Evolutionary conservation across 2,113 vertebrate species (phyloP).

Genomic region (Morone saxatilis): DNA sequence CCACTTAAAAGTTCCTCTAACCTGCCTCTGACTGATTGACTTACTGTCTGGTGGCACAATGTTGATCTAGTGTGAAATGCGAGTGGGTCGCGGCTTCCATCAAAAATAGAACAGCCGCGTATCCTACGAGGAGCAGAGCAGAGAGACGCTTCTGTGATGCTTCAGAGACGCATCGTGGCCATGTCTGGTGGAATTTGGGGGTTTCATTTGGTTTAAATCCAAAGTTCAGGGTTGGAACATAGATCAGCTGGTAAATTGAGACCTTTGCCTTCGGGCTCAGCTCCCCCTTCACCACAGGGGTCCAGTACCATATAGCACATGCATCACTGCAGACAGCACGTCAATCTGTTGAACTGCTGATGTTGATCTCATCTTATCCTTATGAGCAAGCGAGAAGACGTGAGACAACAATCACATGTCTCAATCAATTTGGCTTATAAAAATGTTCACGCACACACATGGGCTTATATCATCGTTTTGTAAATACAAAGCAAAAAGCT

Average conservation of each 20-base stretch:
- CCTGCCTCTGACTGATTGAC: too few species aligned
- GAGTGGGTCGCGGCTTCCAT: too few species aligned
- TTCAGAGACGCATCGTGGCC: too few species aligned
- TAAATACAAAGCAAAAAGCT: slow-evolving; percentile 13
- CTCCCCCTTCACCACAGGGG: too few species aligned
- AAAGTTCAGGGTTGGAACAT: not conserved
- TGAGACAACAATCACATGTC: not conserved
- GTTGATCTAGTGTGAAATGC: too few species aligned
- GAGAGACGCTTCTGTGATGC: too few species aligned
- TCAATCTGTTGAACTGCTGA: not conserved
- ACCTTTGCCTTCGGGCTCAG: not conserved
- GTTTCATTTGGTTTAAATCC: too few species aligned
- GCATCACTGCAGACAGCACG: not conserved
- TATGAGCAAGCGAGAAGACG: not conserved
- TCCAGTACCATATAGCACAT: not conserved
- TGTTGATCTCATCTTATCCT: not conserved
- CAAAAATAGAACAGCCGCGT: too few species aligned
- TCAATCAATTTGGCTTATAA: not conserved
- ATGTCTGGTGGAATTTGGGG: too few species aligned
- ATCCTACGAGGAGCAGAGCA: too few species aligned
- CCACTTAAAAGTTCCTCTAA: too few species aligned
- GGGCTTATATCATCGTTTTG: not conserved
- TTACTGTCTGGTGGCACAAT: too few species aligned
- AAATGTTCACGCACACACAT: not conserved
- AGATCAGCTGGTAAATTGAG: slow-evolving; percentile 5